phyloP scores from a whole-genome alignment of 1,140 invertebrate genomes.

The Ylistrum balloti region DNA sequence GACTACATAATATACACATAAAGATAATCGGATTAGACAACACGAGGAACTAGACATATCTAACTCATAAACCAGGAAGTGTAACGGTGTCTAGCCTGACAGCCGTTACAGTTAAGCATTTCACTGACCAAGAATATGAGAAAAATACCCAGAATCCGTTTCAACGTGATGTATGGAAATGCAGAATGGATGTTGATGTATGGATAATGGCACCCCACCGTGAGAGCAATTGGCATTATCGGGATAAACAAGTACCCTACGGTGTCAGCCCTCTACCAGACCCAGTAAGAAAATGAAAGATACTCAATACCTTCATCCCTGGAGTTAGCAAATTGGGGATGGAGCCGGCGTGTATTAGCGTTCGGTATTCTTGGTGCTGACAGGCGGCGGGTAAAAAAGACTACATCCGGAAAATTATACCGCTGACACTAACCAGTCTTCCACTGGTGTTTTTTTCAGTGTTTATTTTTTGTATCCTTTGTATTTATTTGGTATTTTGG shows the following conservation, averaged over 20 bases:
- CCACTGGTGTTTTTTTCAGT: slow-evolving; percentile 18
- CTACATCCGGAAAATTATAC: slow-evolving; percentile 38
- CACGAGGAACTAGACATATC: slow-evolving; percentile 3
- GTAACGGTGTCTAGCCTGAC: not conserved
- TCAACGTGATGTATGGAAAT: slow-evolving; percentile 32
- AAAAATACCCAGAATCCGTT: slow-evolving; percentile 9
- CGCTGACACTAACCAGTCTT: slow-evolving; percentile 19
- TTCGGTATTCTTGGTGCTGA: slow-evolving; percentile 25
- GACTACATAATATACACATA: not conserved
- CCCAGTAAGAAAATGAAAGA: slow-evolving; percentile 39
- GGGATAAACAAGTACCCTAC: slow-evolving; percentile 20
- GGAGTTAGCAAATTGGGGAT: slow-evolving; percentile 38
- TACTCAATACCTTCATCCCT: slow-evolving; percentile 30
- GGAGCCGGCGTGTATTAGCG: slow-evolving; percentile 36
- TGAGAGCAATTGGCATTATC: slow-evolving; percentile 38
- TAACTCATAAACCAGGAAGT: not conserved
- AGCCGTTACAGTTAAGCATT: not conserved
- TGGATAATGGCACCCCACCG: slow-evolving; percentile 5
- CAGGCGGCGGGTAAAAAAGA: slow-evolving; percentile 14
- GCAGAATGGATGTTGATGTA: slow-evolving; percentile 33
- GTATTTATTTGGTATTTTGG: slow-evolving; percentile 40
- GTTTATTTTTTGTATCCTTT: slow-evolving; percentile 16
- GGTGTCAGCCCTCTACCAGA: slow-evolving; percentile 22
- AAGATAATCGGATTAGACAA: slow-evolving; percentile 20
- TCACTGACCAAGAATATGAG: slow-evolving; percentile 17